Evolutionary conservation across 2,888 invertebrate species (phyloP).

Genomic region (Nomada fabriciana): DNA sequence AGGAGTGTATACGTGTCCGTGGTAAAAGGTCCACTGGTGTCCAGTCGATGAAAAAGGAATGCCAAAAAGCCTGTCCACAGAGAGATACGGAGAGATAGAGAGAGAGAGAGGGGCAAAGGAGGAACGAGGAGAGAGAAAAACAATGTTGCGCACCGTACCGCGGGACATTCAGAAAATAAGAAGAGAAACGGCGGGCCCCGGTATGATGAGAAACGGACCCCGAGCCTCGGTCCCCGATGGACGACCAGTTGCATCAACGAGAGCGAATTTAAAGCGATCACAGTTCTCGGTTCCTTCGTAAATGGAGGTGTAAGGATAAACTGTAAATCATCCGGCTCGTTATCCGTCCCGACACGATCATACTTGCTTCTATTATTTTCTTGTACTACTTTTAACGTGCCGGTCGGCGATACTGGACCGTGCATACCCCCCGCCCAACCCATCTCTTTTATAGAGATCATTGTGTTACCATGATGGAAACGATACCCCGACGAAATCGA

Average conservation of each 20-base stretch:
- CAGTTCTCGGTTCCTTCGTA: conserved; percentile 51
- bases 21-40: conserved; percentile 76
- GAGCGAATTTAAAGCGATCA: conserved; percentile 58
- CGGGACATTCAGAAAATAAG: conserved; percentile 67
- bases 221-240: conserved; percentile 16
- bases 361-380: conserved; percentile 44
- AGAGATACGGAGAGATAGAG: conserved; percentile 22
- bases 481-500: not conserved
- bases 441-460: not conserved
- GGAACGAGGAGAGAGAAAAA: conserved; percentile 58
- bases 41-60: conserved; percentile 66
- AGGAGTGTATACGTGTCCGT: conserved; percentile 74
- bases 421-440: not conserved
- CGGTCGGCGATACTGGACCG: conserved; percentile 2
- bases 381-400: conserved; percentile 34
- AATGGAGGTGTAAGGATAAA: conserved; percentile 64
- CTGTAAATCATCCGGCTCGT: conserved; percentile 63
- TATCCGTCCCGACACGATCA: conserved; percentile 53
- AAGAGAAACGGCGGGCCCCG: conserved; percentile 21
- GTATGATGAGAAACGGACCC: conserved; percentile 65
- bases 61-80: conserved; percentile 51
- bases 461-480: conserved; percentile 27
- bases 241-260: conserved; percentile 58
- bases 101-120: not conserved
- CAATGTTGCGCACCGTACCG: conserved; percentile 69